Evolutionary conservation across 2,113 vertebrate genomes (phyloP).

Genomic region (Megalops atlanticus): DNA sequence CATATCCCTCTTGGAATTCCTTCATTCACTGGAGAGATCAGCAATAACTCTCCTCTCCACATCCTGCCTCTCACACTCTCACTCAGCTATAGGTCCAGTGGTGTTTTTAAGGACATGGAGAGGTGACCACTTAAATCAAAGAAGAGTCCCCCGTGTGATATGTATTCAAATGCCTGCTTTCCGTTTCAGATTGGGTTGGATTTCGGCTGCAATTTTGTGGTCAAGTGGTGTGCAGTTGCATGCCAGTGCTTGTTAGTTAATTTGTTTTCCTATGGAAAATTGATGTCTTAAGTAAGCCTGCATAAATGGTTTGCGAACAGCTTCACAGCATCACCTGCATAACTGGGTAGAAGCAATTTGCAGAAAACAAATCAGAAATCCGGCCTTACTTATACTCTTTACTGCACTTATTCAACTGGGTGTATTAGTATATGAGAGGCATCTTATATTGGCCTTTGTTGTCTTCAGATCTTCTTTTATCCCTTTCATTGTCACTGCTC

Average conservation of each 20-base stretch:
- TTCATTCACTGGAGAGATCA: neutral
- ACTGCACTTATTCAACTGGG: neutral
- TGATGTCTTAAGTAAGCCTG: neutral
- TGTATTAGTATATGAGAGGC: neutral
- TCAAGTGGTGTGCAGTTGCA: neutral
- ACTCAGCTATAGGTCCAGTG: neutral
- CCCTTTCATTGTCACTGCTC: neutral
- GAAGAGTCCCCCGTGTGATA: neutral
- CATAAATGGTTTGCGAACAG: neutral
- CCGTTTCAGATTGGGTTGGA: neutral
- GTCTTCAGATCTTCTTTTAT: neutral
- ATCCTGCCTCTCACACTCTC: neutral
- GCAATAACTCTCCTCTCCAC: neutral
- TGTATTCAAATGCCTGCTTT: neutral
- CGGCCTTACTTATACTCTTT: too few relatives aligned
- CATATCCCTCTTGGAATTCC: neutral
- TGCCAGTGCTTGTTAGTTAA: neutral
- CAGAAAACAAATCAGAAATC: neutral
- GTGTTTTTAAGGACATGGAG: neutral
- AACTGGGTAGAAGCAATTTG: neutral
- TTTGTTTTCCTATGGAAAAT: neutral
- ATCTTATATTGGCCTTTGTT: neutral
- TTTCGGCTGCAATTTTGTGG: neutral
- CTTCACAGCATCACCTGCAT: neutral
- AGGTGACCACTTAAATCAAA: neutral